Evolutionary conservation across 2,113 vertebrate genomes (phyloP).

Genomic region (Mus pahari): DNA sequence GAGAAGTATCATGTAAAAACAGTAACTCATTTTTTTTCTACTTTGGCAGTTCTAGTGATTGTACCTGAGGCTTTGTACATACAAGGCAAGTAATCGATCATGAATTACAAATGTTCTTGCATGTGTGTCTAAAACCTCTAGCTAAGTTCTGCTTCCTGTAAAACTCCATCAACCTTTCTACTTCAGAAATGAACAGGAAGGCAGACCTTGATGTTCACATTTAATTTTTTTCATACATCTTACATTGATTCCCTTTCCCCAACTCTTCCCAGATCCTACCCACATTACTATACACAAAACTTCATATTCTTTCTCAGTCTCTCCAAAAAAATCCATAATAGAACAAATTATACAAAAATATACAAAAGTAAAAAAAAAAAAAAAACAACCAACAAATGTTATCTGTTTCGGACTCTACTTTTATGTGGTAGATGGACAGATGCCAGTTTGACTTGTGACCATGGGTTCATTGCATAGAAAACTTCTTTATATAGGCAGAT

Average conservation of each 20-base stretch:
- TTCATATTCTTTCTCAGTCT: neutral
- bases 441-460: neutral
- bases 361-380: rapidly evolving
- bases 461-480: neutral
- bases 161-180: neutral
- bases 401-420: neutral
- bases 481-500: neutral
- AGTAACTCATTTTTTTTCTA: neutral
- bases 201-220: neutral
- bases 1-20: neutral
- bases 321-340: neutral
- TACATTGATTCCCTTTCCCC: neutral
- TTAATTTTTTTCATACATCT: neutral
- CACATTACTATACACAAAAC: neutral
- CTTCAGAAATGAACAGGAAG: neutral
- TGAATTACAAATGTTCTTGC: too few relatives aligned
- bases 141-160: neutral
- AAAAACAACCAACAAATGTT: neutral
- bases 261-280: neutral
- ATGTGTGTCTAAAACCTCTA: neutral
- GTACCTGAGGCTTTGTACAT: neutral
- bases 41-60: neutral
- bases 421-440: neutral
- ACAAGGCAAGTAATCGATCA: too few relatives aligned
- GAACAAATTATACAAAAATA: neutral